Evolutionary conservation across 2,797 vertebrate species (phyloP).

Genomic region (Argyrosomus regius): DNA sequence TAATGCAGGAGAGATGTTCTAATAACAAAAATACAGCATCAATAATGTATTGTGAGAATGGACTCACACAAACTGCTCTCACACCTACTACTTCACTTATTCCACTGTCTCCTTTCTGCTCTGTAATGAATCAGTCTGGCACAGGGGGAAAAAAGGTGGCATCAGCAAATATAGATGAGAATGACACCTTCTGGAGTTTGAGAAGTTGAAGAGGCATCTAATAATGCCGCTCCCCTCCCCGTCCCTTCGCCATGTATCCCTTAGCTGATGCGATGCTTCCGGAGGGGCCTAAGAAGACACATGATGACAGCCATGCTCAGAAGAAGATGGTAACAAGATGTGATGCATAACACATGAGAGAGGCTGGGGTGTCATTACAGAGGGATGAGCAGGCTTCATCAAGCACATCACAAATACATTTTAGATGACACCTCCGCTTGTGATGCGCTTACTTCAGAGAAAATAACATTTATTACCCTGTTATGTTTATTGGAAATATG

Average conservation of each 20-base stretch:
- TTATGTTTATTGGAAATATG: conserved; percentile 78
- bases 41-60: conserved; percentile 62
- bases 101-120: conserved; percentile 55
- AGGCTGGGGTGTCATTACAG: conserved; percentile 80
- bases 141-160: conserved; percentile 32
- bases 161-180: conserved; percentile 74
- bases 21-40: conserved; percentile 70
- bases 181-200: conserved; percentile 78
- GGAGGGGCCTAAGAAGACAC: conserved; percentile 65
- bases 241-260: conserved; percentile 55
- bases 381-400: conserved; percentile 82
- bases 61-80: conserved; percentile 51
- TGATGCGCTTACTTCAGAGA: conserved; percentile 68
- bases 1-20: conserved; percentile 62
- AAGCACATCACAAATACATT: conserved; percentile 82
- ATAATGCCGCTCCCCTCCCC: conserved; percentile 46
- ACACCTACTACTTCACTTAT: conserved; percentile 50
- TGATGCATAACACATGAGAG: conserved; percentile 86
- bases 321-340: conserved; percentile 82
- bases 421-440: conserved; percentile 80
- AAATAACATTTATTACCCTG: conserved; percentile 78
- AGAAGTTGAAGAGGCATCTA: conserved; percentile 75
- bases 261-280: conserved; percentile 66
- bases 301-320: conserved; percentile 78
- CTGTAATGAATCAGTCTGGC: conserved; percentile 74